Percentiles rank a stretch among this genome's conserved stretches.
phyloP scores from a whole-genome alignment of 2,797 vertebrate genomes.

The Sebastes oblongus region DNA sequence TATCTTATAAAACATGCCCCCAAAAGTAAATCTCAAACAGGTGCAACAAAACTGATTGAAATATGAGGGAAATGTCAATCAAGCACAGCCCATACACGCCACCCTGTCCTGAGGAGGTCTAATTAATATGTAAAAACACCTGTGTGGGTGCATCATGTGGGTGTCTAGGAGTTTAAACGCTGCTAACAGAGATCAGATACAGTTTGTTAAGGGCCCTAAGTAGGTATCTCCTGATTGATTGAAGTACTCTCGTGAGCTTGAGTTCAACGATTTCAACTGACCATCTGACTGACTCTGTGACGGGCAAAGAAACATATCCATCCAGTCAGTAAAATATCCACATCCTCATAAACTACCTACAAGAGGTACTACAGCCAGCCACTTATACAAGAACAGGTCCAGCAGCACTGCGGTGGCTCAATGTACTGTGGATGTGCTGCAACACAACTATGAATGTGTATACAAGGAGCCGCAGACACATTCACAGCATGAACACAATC shows the following conservation, averaged over 20 bases:
- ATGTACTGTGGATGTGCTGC: background rate
- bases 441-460: background rate
- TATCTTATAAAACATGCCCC: background rate
- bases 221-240: background rate
- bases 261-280: constrained; percentile 18
- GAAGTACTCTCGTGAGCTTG: constrained; percentile 1
- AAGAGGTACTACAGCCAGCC: constrained; percentile 11
- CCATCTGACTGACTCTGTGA: background rate
- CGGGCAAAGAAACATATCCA: background rate
- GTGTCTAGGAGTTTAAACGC: background rate
- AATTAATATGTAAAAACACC: background rate
- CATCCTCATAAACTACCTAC: constrained; percentile 16
- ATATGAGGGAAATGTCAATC: background rate
- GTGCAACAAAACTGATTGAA: background rate
- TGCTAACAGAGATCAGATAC: background rate
- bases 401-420: background rate
- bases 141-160: background rate
- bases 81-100: background rate
- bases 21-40: background rate
- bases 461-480: background rate
- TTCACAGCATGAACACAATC: background rate
- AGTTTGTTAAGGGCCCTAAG: background rate
- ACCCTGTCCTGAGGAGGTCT: background rate
- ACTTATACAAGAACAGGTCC: background rate
- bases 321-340: background rate